Conservation (phyloP, 2,888 invertebrate species). For the Parnassius orleans region DNA sequence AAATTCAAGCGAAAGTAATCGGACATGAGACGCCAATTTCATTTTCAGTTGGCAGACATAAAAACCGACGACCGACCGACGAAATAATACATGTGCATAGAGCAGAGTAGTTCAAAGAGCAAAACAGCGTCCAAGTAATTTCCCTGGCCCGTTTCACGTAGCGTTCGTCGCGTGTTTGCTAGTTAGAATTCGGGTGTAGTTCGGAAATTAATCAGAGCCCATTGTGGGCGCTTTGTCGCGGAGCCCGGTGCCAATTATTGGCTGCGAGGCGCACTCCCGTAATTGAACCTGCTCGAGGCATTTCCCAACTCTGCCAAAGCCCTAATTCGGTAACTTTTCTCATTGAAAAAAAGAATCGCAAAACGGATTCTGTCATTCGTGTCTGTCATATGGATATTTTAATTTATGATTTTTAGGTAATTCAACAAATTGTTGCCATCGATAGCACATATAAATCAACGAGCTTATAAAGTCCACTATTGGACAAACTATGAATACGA, state of each 20-base stretch:
- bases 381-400: slow-evolving; percentile 28
- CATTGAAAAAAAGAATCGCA: slow-evolving; percentile 24
- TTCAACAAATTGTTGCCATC: neutral
- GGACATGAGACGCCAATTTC: slow-evolving; percentile 30
- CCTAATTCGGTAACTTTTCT: slow-evolving; percentile 40
- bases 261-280: slow-evolving; percentile 60
- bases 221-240: slow-evolving; percentile 79
- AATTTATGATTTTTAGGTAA: slow-evolving; percentile 20
- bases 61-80: slow-evolving; percentile 23
- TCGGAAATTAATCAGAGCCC: slow-evolving; percentile 78
- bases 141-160: slow-evolving; percentile 53
- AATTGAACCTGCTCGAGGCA: slow-evolving; percentile 67
- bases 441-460: too few species aligned
- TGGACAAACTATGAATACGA: too few species aligned
- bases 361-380: slow-evolving; percentile 31
- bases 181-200: slow-evolving; percentile 78
- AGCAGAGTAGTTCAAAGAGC: slow-evolving; percentile 43
- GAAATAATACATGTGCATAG: slow-evolving; percentile 33
- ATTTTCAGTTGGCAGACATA: slow-evolving; percentile 19
- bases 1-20: slow-evolving; percentile 27
- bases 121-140: slow-evolving; percentile 60
- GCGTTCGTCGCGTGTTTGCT: slow-evolving; percentile 68
- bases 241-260: slow-evolving; percentile 74
- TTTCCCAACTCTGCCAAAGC: slow-evolving; percentile 34
- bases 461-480: too few species aligned